Base-by-base conservation (phyloP, 2,888 invertebrate genomes). In the Drosophila macrospina region DNA sequence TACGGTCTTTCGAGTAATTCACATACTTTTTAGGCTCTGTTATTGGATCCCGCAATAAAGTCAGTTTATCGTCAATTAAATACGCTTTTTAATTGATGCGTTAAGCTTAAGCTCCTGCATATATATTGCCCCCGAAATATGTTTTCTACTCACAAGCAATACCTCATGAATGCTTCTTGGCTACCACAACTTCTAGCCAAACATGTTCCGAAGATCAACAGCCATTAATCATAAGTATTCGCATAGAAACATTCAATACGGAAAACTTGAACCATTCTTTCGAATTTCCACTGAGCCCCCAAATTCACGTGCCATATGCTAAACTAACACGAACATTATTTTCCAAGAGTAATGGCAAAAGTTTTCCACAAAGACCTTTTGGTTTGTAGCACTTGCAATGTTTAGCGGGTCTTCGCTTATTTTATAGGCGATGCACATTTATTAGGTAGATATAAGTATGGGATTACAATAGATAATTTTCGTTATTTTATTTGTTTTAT, bases 341-440 rank as follows among this genome's bases (percentile, higher is more conserved):
- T 24, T 47, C 48, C 41, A 50, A 78, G 80, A 83, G 57, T 82
- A 82, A 83, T 83, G 80, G 68, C 15, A n/a, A 32, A 85, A 83
- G 80, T 69, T 85, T 77, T 42, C 15, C 64, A 70, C 77, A 68
- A 72, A 55, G 75, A 64, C 61, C 50, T 36, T 4, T 32, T 30
- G 65, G 71, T 52, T 73, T 63, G 48, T 48, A 52, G 66, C 60
- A 75, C 64, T 65, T 64, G 71, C 55, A 80, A 61, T 69, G 72
- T 64, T 74, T 66, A 66, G 67, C 57, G 67, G 56, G 59, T 61
- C 69, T 36, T 26, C 41, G 56, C 34, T 32, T 36, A 37, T 50
- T 45, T 50, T 65, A 52, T 37, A n/a, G 24, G 32, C 30, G 8
- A 47, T 41, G 48, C 36, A 61, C n/a, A 50, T 39, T 20, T 39